Conservation (phyloP, 2,888 invertebrate genomes). For the Callyntrura sp. region DNA sequence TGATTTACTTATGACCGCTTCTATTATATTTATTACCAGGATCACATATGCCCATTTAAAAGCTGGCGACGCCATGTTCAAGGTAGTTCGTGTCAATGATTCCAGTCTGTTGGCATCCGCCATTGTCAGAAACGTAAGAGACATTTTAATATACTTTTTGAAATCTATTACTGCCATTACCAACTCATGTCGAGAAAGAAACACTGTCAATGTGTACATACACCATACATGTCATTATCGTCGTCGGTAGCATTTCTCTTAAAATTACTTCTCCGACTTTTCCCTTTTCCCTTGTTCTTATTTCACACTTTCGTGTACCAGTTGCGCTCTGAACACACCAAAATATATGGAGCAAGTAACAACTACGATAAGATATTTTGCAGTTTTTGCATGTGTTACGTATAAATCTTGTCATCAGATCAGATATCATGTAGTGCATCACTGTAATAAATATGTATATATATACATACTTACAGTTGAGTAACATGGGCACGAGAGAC, state of each 20-base stretch:
- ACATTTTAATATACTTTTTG: neutral
- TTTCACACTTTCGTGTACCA: slow-evolving; percentile 28
- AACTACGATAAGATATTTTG: slow-evolving; percentile 57
- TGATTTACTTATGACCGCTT: slow-evolving; percentile 36
- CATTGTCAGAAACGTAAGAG: slow-evolving; percentile 82
- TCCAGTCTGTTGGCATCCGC: slow-evolving; percentile 83
- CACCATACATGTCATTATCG: neutral
- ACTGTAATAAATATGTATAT: neutral
- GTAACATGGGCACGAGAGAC: neutral
- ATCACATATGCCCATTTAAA: slow-evolving; percentile 83
- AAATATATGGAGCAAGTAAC: slow-evolving; percentile 57
- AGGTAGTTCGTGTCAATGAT: slow-evolving; percentile 83
- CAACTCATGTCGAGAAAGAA: neutral
- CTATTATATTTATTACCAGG: slow-evolving; percentile 71
- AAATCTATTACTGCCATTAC: no score
- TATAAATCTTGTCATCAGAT: slow-evolving; percentile 78
- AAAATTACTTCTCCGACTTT: neutral
- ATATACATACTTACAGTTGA: neutral
- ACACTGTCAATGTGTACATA: neutral
- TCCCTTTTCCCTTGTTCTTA: slow-evolving; percentile 20
- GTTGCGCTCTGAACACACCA: neutral
- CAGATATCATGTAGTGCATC: slow-evolving; percentile 16
- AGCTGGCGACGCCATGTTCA: slow-evolving; percentile 84
- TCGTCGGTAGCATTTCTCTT: neutral
- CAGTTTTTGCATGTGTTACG: slow-evolving; percentile 70